A percentile compares a stretch with the other conserved stretches of the same genome.
phyloP scores from a whole-genome alignment of 2,113 vertebrate species.

The Pica pica region DNA sequence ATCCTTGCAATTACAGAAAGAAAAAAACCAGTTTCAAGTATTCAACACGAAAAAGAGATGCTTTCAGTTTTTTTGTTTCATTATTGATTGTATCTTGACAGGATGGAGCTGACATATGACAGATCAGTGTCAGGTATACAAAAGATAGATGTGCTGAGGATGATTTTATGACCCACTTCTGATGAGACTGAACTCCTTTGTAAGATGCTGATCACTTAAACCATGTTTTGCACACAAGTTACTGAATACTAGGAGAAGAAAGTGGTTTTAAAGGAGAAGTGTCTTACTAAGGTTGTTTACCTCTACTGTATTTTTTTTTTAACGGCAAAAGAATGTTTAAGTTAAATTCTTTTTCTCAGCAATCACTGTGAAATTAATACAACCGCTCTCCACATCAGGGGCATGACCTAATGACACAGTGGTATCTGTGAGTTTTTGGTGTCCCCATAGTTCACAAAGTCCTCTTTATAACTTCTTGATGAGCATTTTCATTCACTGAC shows the following conservation, averaged over 20 bases:
- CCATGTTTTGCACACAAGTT: background rate
- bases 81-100: background rate
- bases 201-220: background rate
- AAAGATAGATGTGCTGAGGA: background rate
- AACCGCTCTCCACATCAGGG: background rate
- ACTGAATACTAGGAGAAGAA: background rate
- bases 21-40: background rate
- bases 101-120: background rate
- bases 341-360: background rate
- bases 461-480: background rate
- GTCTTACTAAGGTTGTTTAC: background rate
- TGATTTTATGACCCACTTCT: background rate
- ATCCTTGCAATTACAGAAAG: background rate
- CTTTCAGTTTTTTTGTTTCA: background rate
- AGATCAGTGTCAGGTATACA: background rate
- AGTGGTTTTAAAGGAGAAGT: background rate
- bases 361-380: background rate
- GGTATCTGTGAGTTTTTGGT: background rate
- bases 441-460: background rate
- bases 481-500: background rate
- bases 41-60: background rate
- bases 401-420: background rate
- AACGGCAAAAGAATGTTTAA: background rate
- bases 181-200: background rate
- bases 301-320: background rate